These are phyloP conservation scores for Augochlorella aurata DNA, from an alignment of 2,888 invertebrate genomes.

Conservation along the genomic window DNA sequence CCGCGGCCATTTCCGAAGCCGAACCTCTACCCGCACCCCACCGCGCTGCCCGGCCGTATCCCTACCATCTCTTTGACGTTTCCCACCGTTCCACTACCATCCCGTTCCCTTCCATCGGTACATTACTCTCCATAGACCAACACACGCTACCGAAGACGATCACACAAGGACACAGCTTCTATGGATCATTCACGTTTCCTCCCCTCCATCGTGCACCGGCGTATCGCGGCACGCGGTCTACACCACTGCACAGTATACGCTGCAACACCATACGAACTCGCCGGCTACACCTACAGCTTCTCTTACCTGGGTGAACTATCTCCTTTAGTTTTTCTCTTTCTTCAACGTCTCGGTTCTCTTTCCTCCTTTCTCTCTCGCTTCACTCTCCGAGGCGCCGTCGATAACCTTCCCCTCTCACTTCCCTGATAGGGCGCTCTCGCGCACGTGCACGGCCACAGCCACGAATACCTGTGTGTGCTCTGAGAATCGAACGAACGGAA, in stretches of 20 bases:
- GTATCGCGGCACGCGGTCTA: conserved; percentile 61
- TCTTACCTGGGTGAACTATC: conserved; percentile 23
- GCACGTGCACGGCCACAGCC: conserved; percentile 54
- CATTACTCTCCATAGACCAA: conserved; percentile 24
- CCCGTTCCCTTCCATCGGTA: conserved; percentile 40
- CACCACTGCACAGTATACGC: conserved; percentile 17
- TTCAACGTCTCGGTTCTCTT: conserved; percentile 8
- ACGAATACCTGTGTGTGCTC: conserved; percentile 46
- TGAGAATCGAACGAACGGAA: conserved; percentile 61
- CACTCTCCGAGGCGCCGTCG: conserved; percentile 57
- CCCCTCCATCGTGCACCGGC: conserved; percentile 68
- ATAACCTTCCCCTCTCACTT: conserved; percentile 51
- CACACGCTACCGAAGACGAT: conserved; percentile 3
- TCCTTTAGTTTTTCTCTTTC: conserved; percentile 16
- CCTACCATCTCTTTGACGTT: conserved; percentile 53
- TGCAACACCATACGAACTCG: conserved; percentile 11
- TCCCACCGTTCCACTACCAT: conserved; percentile 47
- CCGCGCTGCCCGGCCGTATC: conserved; percentile 44
- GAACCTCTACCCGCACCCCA: conserved; percentile 55
- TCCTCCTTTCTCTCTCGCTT: conserved; percentile 27
- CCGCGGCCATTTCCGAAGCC: conserved; percentile 81
- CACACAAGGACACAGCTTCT: conserved; percentile 60
- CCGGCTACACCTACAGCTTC: conserved; percentile 1
- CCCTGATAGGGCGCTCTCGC: conserved; percentile 39
- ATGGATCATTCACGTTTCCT: conserved; percentile 80